Evolutionary conservation across 2,113 vertebrate genomes (phyloP), one percentile per base, ranked within the genome.

Genomic region (Ranitomeya imitator): DNA sequence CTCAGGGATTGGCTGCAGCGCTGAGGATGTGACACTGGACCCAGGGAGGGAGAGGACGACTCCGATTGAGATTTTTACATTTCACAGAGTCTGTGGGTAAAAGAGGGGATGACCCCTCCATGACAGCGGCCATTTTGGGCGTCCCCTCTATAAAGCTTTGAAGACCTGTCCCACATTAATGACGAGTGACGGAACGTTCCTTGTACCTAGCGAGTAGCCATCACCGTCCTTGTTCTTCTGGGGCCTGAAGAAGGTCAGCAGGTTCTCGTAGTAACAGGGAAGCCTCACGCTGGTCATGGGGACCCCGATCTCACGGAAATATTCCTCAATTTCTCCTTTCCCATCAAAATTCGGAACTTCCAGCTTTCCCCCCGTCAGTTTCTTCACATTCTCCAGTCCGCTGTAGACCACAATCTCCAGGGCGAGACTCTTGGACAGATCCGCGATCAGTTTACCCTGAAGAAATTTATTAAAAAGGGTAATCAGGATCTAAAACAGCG

Each of bases 251-350:
- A 79, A 69, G 60, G 93, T 93, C 65, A 95, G 91, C 74, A 96
- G 90, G n/a, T 95, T 95, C 92, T 95, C 93, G 0, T 91, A 95
- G 90, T 94, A 95, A 90, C 84, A 92, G 0, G 92, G 90, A 57
- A 94, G 76, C 21, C 91, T 83, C 81, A 95, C 8, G 1, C 87
- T 88, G 7, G 90, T 93, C 90, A 91, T 91, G 82, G 94, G 93
- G 83, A 94, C 91, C 0, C 88, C 87, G 0, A 26, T 10, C 0
- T 91, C 31, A 79, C 90, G 73, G 89, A 95, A 94, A 63, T 94
- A 93, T 6, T 93, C 92, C 83, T 94, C 94, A 14, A 94, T 93
- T 57, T 86, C 74, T 0, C 94, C 94, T 85, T 95, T 95, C 69
- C 94, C 90, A 0, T 95, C 93, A 0, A 93, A 95, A 92, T 94